Evolutionary conservation across 2,888 invertebrate genomes (phyloP).

Genomic region (Ceraclea dissimilis): DNA sequence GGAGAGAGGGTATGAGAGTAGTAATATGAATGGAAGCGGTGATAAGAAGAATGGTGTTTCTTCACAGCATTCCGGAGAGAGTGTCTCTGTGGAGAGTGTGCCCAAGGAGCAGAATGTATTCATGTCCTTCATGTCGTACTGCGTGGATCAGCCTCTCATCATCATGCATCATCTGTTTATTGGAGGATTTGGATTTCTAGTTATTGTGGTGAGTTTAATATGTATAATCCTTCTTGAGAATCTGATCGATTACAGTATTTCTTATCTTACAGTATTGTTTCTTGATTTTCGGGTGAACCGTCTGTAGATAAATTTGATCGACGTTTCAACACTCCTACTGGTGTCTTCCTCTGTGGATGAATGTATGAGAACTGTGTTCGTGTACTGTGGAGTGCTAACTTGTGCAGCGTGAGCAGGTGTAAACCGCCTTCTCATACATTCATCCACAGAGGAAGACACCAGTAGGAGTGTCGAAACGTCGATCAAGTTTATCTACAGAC

Average conservation of each 20-base stretch:
- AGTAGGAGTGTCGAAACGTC: too few relatives aligned
- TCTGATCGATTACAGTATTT: not conserved
- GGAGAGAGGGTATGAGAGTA: not conserved
- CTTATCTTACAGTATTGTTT: too few relatives aligned
- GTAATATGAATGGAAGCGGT: not conserved
- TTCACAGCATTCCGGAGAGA: not conserved
- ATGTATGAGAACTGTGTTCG: too few relatives aligned
- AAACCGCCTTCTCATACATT: too few relatives aligned
- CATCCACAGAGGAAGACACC: too few relatives aligned
- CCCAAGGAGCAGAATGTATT: not conserved
- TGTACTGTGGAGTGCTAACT: too few relatives aligned
- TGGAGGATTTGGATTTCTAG: slow-evolving; percentile 64
- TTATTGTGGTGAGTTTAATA: slow-evolving; percentile 57
- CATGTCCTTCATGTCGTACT: slow-evolving; percentile 45
- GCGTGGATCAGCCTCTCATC: slow-evolving; percentile 59
- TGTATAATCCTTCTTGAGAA: not conserved
- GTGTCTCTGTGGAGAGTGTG: not conserved
- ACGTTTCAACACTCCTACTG: too few relatives aligned
- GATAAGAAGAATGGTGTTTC: slow-evolving; percentile 2
- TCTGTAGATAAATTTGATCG: too few relatives aligned
- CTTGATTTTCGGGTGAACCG: too few relatives aligned
- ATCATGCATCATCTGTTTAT: slow-evolving; percentile 68
- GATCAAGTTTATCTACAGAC: too few relatives aligned
- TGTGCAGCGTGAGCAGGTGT: too few relatives aligned
- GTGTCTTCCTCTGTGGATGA: too few relatives aligned